Evolutionary conservation across 2,113 vertebrate species (phyloP), one percentile per base, ranked within the genome.

Genomic region (Tetraodon nigroviridis): DNA sequence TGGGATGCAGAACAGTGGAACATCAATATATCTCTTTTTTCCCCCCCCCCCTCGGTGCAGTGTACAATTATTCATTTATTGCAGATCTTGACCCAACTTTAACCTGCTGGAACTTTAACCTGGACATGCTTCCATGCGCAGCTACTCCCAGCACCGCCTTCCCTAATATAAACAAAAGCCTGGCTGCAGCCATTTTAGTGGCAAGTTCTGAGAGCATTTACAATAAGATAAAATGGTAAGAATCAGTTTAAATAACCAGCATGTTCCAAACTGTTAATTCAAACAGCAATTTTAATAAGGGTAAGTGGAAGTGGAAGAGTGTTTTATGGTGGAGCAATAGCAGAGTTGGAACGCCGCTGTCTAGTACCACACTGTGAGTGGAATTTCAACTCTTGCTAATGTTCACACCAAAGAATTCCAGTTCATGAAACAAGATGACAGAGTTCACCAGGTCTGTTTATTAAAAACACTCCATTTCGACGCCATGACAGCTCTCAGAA

Each of bases 331-430:
- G 37, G 51, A 62, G 11, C 29, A 48, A 65, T 65, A 42, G 54
- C 51, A 0, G 19, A 53, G 58, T 41, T 45, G 44, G 17, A 45
- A n/a, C n/a, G 17, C 17, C 7, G 12, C 21, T 53, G 20, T 65
- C 46, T 0, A 55, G 68, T 69, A 71, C 60, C 75, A 76, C 71
- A 72, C 60, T 44, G 64, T 29, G 47, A 69, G 59, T 70, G 57
- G 67, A 77, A 67, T 79, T 66, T 56, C 21, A 57, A 7, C 61
- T 58, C 44, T 53, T 58, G 10, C n/a, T 49, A 32, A 51, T 44
- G 27, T 57, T 62, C 27, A 40, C 66, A 10, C 8, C 42, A 19
- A 63, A 54, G 54, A 67, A 32, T 75, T 64, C n/a, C 24, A 49
- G 21, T 41, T 45, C 44, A 70, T 59, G 22, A 55, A 59, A 53